phyloP scores from a whole-genome alignment of 2,888 invertebrate species.

The Thereva nobilitata region DNA sequence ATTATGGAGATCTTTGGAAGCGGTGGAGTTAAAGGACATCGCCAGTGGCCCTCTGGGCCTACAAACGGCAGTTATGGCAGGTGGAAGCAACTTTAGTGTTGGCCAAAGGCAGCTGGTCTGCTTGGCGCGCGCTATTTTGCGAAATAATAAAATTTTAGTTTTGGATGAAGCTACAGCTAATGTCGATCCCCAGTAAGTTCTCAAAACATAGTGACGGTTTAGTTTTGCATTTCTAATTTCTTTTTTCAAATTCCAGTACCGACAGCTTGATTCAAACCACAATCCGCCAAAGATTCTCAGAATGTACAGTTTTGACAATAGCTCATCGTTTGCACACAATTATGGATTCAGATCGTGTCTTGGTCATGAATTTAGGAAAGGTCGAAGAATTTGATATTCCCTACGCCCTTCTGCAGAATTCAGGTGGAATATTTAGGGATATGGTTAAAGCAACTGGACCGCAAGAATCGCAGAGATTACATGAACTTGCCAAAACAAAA shows the following conservation, averaged over 20 bases:
- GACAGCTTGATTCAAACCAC: constrained; percentile 79
- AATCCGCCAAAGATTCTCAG: constrained; percentile 71
- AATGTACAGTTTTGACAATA: constrained; percentile 83
- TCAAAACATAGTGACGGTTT: constrained; percentile 1
- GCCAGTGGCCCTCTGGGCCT: constrained; percentile 60
- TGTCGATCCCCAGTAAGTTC: constrained; percentile 61
- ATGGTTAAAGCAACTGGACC: constrained; percentile 69
- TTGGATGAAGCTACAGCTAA: constrained; percentile 70
- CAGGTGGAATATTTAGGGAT: constrained; percentile 63
- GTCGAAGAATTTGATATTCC: constrained; percentile 71
- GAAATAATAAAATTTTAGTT: constrained; percentile 76
- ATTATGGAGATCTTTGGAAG: constrained; percentile 73
- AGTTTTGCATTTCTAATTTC: neutral
- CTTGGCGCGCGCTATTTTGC: constrained; percentile 78
- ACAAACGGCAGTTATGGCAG: constrained; percentile 62
- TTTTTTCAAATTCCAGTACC: constrained; percentile 58
- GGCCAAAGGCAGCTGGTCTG: constrained; percentile 75
- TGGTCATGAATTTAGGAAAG: constrained; percentile 78
- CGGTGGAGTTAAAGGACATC: constrained; percentile 67
- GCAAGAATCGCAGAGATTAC: constrained; percentile 43
- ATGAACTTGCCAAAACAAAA: constrained; percentile 40
- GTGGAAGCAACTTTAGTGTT: constrained; percentile 66
- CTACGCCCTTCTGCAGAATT: constrained; percentile 62
- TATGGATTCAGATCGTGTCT: constrained; percentile 82
- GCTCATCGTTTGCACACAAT: constrained; percentile 88